Evolutionary conservation across 2,888 invertebrate species (phyloP).

Genomic region (Aspidiotus rigidus): DNA sequence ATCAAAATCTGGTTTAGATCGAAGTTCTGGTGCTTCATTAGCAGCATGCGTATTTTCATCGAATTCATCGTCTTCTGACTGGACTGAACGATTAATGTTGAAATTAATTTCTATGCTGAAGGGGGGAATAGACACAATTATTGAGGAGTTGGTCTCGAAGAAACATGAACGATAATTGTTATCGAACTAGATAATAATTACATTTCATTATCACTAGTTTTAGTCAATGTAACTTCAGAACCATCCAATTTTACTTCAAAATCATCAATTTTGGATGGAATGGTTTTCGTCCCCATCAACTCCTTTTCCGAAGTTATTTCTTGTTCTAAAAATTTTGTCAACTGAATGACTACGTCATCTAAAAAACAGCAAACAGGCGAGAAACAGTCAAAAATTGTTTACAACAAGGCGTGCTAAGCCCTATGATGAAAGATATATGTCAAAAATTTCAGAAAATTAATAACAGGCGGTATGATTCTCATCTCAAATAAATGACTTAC

Average conservation of each 20-base stretch:
- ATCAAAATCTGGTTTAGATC: slow-evolving; percentile 84
- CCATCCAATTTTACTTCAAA: slow-evolving; percentile 71
- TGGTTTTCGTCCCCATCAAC: slow-evolving; percentile 61
- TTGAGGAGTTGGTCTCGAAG: background rate
- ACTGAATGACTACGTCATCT: slow-evolving; percentile 55
- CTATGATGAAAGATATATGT: too few relatives aligned
- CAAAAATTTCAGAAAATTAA: too few relatives aligned
- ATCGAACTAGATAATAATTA: slow-evolving; percentile 45
- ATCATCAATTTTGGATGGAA: slow-evolving; percentile 68
- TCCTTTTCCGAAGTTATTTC: slow-evolving; percentile 88
- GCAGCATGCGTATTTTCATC: slow-evolving; percentile 51
- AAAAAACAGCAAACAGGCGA: background rate
- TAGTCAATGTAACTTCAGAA: slow-evolving; percentile 75
- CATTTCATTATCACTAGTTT: slow-evolving; percentile 60
- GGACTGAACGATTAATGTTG: slow-evolving; percentile 92
- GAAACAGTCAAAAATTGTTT: too few relatives aligned
- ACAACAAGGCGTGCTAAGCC: too few relatives aligned
- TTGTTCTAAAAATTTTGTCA: slow-evolving; percentile 83
- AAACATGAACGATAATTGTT: background rate
- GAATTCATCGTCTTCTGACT: slow-evolving; percentile 50
- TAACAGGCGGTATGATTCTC: too few relatives aligned
- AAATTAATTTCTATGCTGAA: slow-evolving; percentile 65
- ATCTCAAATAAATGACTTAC: too few relatives aligned
- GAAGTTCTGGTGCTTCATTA: slow-evolving; percentile 60
- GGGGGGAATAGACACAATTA: slow-evolving; percentile 15